Base-by-base conservation (phyloP, 1,140 invertebrate species). In the Pararge aegeria region DNA sequence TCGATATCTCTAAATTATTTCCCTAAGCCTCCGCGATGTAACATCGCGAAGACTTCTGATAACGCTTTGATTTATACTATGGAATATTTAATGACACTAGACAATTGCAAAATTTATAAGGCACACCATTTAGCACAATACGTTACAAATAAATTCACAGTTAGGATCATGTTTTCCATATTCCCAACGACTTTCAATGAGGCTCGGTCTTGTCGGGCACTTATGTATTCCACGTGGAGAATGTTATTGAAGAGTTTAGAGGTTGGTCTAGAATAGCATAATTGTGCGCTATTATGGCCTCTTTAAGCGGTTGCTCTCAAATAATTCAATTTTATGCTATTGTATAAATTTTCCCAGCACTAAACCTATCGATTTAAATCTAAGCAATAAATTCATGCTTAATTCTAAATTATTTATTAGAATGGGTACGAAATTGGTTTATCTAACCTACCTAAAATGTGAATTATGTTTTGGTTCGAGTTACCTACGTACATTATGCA, bases 61-160 rank as follows among this genome's bases (percentile, higher is more conserved):
- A 86, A 83, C 70, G 61, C 73, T 66, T 84, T 85, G 84, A 89
- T 89, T 89, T 89, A 89, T 89, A 64, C 70, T 78, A 61, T 58
- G 65, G 81, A 83, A 86, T 89, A 87, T 87, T 81, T 82, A 87
- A 85, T 83, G 75, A 87, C 82, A 86, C 78, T 74, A 82, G 74
- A 85, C 83, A 86, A 87, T 89, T 83, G 83, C 60, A 77, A 80
- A 84, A 85, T 86, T 80, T 87, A 86, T 83, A 83, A 75, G 80
- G 66, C 71, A 63, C 69, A 74, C 67, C 66, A 75, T 75, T 80
- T 78, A 80, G 73, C 63, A 60, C 50, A 66, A 68, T 73, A 68
- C 71, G 69, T 74, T 75, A 85, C 78, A 87, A 78, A 83, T 81
- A 85, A 78, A 88, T 86, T 80, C 72, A 81, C 76, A 80, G 70